These are phyloP conservation scores for Pyrochroa serraticornis DNA, from an alignment of 2,888 invertebrate species.

Conservation along the genomic window DNA sequence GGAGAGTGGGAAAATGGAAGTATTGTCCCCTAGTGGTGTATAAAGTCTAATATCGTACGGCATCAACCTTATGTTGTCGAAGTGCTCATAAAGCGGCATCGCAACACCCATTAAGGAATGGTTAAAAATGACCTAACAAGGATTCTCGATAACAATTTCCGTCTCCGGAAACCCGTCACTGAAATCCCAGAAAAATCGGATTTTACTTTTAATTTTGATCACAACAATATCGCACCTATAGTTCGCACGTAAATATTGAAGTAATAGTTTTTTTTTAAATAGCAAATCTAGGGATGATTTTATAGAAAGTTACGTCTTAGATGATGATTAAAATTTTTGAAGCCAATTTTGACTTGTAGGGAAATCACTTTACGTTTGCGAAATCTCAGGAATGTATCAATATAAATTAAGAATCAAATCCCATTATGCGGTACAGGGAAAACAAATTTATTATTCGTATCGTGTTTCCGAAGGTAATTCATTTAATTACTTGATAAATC, in stretches of 20 bases:
- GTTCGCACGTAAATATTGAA: too few relatives aligned
- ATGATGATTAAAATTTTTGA: constrained; percentile 6
- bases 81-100: constrained; percentile 34
- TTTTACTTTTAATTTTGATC: too few relatives aligned
- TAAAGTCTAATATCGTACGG: constrained; percentile 36
- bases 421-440: constrained; percentile 24
- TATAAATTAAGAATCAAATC: constrained; percentile 30
- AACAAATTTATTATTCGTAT: constrained; percentile 29
- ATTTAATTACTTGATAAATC: constrained; percentile 30
- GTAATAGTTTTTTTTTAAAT: too few relatives aligned
- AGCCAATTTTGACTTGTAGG: constrained; percentile 1
- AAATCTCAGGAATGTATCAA: constrained; percentile 22
- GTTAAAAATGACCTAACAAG: constrained; percentile 14
- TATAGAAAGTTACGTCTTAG: constrained; percentile 13
- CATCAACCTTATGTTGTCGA: constrained; percentile 34
- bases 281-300: not conserved
- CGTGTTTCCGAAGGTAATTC: constrained; percentile 29
- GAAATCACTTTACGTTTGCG: constrained; percentile 11
- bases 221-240: too few relatives aligned
- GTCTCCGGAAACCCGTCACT: too few relatives aligned
- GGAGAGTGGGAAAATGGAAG: constrained; percentile 9
- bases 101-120: constrained; percentile 23
- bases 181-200: too few relatives aligned
- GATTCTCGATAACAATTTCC: constrained; percentile 9
- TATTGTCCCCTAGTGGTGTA: constrained; percentile 32